Evolutionary conservation across 2,113 vertebrate genomes (phyloP).

Genomic region (Sylvia atricapilla): DNA sequence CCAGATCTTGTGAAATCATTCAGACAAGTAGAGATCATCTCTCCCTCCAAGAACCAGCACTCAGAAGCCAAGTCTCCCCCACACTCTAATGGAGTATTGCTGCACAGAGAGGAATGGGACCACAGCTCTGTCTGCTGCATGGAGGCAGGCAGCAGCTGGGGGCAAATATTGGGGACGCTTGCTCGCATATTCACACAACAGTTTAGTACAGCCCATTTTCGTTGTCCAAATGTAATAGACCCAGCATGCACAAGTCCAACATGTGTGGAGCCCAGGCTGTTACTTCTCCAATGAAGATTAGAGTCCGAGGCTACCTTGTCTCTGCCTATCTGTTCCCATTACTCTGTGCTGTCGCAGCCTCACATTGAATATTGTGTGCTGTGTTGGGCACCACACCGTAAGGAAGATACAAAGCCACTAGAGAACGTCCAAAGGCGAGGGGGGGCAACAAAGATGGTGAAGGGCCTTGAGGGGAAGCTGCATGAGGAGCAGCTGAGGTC

Average conservation of each 20-base stretch:
- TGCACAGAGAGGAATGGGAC: neutral
- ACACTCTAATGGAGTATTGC: rapidly evolving
- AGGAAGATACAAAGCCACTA: neutral
- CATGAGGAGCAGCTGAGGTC: no score
- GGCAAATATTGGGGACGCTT: rapidly evolving
- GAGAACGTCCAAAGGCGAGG: rapidly evolving
- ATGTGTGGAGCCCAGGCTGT: rapidly evolving
- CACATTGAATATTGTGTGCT: neutral
- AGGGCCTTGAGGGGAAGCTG: neutral
- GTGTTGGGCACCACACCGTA: neutral
- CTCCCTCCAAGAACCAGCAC: rapidly evolving
- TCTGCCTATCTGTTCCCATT: neutral
- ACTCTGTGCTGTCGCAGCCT: neutral
- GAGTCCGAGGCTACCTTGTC: neutral
- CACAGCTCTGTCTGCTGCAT: rapidly evolving
- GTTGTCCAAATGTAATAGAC: rapidly evolving
- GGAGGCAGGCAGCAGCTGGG: neutral
- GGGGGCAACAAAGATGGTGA: no score
- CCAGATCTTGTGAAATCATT: neutral
- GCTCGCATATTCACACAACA: rapidly evolving
- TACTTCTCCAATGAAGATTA: neutral
- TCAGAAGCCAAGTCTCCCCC: neutral
- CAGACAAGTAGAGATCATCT: neutral
- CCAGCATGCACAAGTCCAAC: rapidly evolving
- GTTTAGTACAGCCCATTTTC: rapidly evolving